Percentiles rank a stretch among this genome's conserved stretches.
phyloP scores from a whole-genome alignment of 2,888 invertebrate species.

The Cantharis rustica region DNA sequence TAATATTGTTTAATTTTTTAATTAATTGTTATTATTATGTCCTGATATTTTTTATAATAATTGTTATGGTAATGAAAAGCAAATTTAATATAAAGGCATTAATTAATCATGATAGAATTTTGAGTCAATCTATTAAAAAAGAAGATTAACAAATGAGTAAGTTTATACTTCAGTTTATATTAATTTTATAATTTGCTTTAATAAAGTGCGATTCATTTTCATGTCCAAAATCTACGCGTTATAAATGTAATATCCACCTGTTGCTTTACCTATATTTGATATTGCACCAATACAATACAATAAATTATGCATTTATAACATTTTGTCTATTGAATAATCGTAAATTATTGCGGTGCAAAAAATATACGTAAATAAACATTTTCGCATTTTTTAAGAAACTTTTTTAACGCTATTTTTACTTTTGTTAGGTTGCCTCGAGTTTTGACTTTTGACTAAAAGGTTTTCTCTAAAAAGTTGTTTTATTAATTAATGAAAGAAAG shows the following conservation, averaged over 20 bases:
- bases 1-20: too few species aligned
- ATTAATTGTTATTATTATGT: too few species aligned
- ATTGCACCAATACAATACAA: not conserved
- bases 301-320: not conserved
- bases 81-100: too few species aligned
- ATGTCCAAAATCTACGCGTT: not conserved
- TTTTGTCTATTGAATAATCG: not conserved
- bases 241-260: not conserved
- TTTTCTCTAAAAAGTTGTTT: not conserved
- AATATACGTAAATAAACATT: too few species aligned
- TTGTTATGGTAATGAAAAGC: too few species aligned
- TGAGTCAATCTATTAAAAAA: not conserved
- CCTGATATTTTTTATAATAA: too few species aligned
- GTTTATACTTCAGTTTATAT: not conserved
- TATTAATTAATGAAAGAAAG: not conserved
- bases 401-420: not conserved
- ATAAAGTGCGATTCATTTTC: not conserved
- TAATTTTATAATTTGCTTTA: not conserved
- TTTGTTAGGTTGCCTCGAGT: not conserved
- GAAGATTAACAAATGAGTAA: not conserved
- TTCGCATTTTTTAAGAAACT: too few species aligned
- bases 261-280: not conserved
- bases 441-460: not conserved
- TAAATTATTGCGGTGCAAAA: too few species aligned
- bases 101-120: not conserved